Conservation (phyloP, 2,888 invertebrate genomes). For the Euplagia quadripunctaria region DNA sequence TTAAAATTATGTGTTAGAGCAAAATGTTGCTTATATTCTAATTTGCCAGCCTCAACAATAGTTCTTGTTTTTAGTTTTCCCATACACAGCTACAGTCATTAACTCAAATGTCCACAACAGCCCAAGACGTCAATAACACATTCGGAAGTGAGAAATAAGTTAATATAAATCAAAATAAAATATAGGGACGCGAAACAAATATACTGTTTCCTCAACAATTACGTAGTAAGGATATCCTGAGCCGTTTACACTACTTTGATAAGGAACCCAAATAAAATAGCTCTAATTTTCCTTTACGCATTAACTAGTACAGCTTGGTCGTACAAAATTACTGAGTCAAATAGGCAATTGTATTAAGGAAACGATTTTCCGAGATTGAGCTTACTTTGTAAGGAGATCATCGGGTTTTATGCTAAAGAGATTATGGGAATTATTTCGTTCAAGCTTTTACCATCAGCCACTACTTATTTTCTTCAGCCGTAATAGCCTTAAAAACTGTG, state of each 20-base stretch:
- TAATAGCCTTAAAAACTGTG: neutral
- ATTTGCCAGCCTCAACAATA: no score
- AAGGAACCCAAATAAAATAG: conserved; percentile 34
- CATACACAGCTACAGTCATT: neutral
- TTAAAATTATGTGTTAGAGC: no score
- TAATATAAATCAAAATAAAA: neutral
- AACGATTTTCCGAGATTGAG: conserved; percentile 16
- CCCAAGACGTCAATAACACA: neutral
- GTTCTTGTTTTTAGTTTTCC: neutral
- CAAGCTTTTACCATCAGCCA: neutral
- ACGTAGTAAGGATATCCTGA: conserved; percentile 29
- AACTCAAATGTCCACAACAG: no score
- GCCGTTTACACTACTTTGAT: conserved; percentile 37
- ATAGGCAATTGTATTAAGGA: conserved; percentile 14
- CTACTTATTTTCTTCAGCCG: neutral
- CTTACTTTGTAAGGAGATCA: conserved; percentile 3
- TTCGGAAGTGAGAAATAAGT: neutral
- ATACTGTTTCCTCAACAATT: conserved; percentile 6
- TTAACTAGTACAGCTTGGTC: conserved; percentile 20
- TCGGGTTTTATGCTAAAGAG: conserved; percentile 4
- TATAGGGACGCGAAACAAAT: conserved; percentile 8
- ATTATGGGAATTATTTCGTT: conserved; percentile 6
- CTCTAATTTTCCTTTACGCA: conserved; percentile 24
- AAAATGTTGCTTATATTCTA: no score
- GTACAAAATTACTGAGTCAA: conserved; percentile 16